These are phyloP conservation scores for Platynereis dumerilii DNA, from an alignment of 2,888 invertebrate species.

Conservation along the genomic window DNA sequence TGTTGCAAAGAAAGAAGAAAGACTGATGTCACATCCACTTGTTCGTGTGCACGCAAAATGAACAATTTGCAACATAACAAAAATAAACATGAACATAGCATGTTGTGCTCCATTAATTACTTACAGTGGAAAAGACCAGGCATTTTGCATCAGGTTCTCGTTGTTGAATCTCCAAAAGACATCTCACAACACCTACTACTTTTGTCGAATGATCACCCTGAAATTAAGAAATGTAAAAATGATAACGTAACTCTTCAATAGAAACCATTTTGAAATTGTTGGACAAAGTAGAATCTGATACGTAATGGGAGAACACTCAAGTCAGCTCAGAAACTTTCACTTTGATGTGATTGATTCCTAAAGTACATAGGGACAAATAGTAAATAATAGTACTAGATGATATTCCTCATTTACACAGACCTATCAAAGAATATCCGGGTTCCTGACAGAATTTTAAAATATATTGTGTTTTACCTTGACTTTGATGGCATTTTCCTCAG, in stretches of 20 bases:
- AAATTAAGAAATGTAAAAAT: slow-evolving; percentile 14
- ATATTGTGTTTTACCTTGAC: slow-evolving; percentile 43
- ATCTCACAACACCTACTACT: slow-evolving; percentile 71
- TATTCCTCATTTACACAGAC: too few relatives aligned
- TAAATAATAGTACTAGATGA: too few relatives aligned
- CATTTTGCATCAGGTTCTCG: slow-evolving; percentile 71
- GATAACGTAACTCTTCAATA: background rate
- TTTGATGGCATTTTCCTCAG: slow-evolving; percentile 38
- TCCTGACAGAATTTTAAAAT: background rate
- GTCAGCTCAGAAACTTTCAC: too few relatives aligned
- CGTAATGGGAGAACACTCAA: too few relatives aligned
- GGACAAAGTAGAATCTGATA: too few relatives aligned
- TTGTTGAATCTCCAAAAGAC: slow-evolving; percentile 68
- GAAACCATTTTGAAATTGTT: background rate
- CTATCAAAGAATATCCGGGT: too few relatives aligned
- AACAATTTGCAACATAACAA: too few relatives aligned
- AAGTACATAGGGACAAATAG: too few relatives aligned
- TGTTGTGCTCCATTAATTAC: too few relatives aligned
- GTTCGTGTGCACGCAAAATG: slow-evolving; percentile 9
- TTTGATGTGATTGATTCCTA: too few relatives aligned
- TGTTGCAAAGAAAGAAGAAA: slow-evolving; percentile 38
- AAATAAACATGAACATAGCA: too few relatives aligned
- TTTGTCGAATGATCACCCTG: slow-evolving; percentile 76
- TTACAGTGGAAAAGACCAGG: slow-evolving; percentile 73
- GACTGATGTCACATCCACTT: background rate